A percentile compares a stretch with the other conserved stretches of the same genome.
Evolutionary conservation across 2,797 vertebrate genomes (phyloP).

Genomic region (Glossophaga mutica): DNA sequence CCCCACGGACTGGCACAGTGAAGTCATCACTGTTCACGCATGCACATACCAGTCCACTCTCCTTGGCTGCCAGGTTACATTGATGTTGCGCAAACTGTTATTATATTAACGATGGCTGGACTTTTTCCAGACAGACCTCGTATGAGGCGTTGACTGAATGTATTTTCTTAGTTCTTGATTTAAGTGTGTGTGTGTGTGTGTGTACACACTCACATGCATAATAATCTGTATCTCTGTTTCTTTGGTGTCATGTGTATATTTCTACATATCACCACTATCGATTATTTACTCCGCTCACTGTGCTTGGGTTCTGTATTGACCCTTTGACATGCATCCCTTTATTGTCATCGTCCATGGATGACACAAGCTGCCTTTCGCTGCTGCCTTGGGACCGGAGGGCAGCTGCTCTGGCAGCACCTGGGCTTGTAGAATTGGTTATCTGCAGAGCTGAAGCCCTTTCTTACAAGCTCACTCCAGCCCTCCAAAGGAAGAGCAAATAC

Average conservation of each 20-base stretch:
- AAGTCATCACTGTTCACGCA: neutral
- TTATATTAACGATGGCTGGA: neutral
- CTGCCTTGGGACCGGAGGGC: neutral
- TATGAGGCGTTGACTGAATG: neutral
- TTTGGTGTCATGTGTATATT: neutral
- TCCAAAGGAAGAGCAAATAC: neutral
- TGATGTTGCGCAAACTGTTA: too few species aligned
- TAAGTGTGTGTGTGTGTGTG: neutral
- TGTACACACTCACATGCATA: too few species aligned
- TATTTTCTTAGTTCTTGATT: neutral
- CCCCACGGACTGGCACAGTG: too few species aligned
- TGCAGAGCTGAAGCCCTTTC: neutral
- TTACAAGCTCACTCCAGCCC: neutral
- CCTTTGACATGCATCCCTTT: neutral
- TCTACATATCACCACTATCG: neutral
- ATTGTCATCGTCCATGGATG: neutral
- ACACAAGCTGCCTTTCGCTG: neutral
- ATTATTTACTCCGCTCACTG: neutral
- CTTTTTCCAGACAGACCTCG: neutral
- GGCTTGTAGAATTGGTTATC: neutral
- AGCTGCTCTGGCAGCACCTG: neutral
- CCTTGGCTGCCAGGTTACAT: neutral
- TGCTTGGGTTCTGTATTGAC: neutral
- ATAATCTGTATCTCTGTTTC: neutral
- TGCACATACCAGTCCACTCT: neutral